Evolutionary conservation across 2,113 vertebrate species (phyloP).

Genomic region (Centropus bengalensis): DNA sequence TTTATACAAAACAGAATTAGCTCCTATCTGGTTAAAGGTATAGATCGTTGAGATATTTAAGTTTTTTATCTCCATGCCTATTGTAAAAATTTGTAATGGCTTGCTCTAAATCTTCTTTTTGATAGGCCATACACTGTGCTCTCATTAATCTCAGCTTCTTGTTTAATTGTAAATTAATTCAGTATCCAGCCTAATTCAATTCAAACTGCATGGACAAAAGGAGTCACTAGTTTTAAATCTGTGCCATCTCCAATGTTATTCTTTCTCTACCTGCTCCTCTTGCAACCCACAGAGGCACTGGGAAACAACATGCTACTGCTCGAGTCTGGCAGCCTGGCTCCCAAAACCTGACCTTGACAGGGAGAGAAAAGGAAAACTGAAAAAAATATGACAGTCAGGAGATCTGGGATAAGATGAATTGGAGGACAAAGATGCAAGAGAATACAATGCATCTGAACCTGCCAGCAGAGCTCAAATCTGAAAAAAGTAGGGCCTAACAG

Average conservation of each 20-base stretch:
- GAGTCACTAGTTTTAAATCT: neutral
- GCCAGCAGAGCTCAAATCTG: neutral
- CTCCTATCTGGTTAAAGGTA: neutral
- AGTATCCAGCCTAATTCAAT: neutral
- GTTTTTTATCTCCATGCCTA: neutral
- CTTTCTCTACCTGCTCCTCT: neutral
- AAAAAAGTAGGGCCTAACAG: neutral
- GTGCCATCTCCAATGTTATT: neutral
- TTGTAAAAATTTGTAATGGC: neutral
- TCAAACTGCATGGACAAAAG: slow-evolving; percentile 3
- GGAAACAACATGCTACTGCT: neutral
- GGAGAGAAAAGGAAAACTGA: neutral
- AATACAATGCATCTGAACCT: neutral
- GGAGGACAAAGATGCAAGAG: neutral
- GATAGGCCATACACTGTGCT: neutral
- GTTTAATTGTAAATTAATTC: neutral
- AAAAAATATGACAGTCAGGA: neutral
- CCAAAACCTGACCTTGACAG: neutral
- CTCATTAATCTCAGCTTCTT: neutral
- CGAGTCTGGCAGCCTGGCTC: neutral
- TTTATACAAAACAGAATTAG: neutral
- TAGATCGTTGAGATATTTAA: neutral
- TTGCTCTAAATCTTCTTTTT: neutral
- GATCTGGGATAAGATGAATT: neutral
- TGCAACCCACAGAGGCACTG: neutral